Base-by-base conservation (phyloP, 1,140 invertebrate genomes). In the Ylistrum balloti region DNA sequence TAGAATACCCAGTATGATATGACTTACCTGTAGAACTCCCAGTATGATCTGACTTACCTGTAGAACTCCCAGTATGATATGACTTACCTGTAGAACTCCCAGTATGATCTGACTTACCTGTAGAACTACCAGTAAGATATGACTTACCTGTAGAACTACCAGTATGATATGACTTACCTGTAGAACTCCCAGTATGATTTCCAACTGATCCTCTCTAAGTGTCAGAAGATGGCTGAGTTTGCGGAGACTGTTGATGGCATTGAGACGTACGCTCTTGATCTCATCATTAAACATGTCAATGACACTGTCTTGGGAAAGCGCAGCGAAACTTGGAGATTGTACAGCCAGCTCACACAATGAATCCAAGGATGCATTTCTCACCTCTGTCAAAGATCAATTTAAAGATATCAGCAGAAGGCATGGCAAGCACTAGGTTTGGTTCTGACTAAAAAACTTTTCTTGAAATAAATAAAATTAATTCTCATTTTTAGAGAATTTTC, bases 211-310 rank as follows among this genome's bases (percentile, higher is more conserved):
- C 95, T 99, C 98, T 88, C 98, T 96, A 5, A 99, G 96, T 33
- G 98, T 97, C 34, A 99, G 98, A 95, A 98, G 98, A 56, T 97
- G 97, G 3, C 98, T 98, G 93, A 99, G 99, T 94, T 98, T 97
- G 32, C 98, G 98, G 88, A 99, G 97, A 95, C 98, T 98, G 96
- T 99, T 98, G 93, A 99, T 99, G 32, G 99, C 98, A 95, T 98
- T 98, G 41, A 99, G 97, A 38, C 99, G 97, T 33, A 99, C 99
- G 95, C 99, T 98, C 96, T 99, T 99, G 92, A 99, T 99, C 97
- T 99, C 99, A 96, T 99, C 99, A 96, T 99, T 99, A 95, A 99
- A 99, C 99, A 99, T 99, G 95, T 99, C 99, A 0, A 99, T 99
- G 56, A 99, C 97, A 95, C 99, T 99, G 96, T 99, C 99, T 90